phyloP scores from a whole-genome alignment of 2,888 invertebrate species.

The Buathra laborator region DNA sequence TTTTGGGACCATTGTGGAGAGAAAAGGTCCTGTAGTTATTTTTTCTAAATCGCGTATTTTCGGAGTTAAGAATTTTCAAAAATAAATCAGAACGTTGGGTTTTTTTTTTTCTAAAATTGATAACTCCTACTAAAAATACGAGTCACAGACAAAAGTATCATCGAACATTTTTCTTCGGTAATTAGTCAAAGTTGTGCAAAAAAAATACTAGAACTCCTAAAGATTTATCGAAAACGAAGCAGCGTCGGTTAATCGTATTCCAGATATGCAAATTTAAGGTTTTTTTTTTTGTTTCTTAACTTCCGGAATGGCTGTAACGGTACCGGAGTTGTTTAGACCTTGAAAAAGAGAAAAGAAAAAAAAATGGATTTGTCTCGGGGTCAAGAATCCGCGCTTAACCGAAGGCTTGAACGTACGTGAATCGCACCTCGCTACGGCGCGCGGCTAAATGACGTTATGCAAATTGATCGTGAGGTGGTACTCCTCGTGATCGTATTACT shows the following conservation, averaged over 20 bases:
- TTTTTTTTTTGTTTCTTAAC: neutral
- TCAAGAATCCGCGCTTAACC: conserved; percentile 25
- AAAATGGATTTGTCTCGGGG: conserved; percentile 21
- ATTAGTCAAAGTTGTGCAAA: neutral
- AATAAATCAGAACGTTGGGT: neutral
- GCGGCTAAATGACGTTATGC: conserved; percentile 16
- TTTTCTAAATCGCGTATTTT: neutral
- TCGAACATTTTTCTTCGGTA: neutral
- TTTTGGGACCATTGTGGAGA: neutral
- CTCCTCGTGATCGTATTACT: conserved; percentile 19
- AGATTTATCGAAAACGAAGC: neutral
- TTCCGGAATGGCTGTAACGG: neutral
- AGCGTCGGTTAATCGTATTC: neutral
- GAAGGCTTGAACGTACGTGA: conserved; percentile 6
- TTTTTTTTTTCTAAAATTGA: too few species aligned
- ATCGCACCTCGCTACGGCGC: conserved; percentile 2
- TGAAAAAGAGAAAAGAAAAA: neutral
- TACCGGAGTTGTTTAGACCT: conserved; percentile 9
- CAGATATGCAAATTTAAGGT: neutral
- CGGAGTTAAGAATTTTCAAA: neutral
- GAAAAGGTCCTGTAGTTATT: neutral
- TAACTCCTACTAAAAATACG: too few species aligned
- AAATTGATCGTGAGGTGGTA: conserved; percentile 17
- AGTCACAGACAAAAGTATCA: neutral
- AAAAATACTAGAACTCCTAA: neutral